Conservation (phyloP, 2,797 vertebrate genomes). For the Euphonia xanthogaster region DNA sequence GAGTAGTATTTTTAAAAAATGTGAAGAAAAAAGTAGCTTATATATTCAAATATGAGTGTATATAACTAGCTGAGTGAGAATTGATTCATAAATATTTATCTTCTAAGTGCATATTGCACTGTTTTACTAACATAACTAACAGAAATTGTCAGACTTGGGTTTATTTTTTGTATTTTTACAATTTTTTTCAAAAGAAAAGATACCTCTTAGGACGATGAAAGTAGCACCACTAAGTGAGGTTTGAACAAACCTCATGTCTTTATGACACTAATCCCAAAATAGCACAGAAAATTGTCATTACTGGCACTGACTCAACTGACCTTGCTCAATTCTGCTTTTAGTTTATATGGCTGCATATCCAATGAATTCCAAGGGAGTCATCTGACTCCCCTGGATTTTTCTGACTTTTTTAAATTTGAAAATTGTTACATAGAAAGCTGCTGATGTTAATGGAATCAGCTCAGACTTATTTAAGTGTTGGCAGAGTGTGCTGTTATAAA, state of each 20-base stretch:
- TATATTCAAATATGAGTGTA: neutral
- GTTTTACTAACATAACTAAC: neutral
- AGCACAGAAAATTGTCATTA: neutral
- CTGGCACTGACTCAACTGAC: neutral
- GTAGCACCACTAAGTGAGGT: neutral
- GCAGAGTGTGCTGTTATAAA: neutral
- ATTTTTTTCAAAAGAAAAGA: neutral
- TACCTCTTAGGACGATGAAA: neutral
- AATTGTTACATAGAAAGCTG: neutral
- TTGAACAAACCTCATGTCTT: neutral
- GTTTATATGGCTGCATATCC: neutral
- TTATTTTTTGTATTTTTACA: neutral
- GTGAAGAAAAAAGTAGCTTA: neutral
- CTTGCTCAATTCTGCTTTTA: neutral
- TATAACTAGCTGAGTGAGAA: neutral
- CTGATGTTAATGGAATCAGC: neutral
- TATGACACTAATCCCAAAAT: neutral
- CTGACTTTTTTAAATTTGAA: neutral
- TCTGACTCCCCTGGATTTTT: neutral
- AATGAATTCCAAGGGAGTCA: neutral
- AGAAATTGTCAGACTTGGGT: neutral
- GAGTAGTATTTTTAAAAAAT: neutral
- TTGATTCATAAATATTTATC: neutral
- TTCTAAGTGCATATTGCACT: neutral
- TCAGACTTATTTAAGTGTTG: constrained; percentile 11